A percentile compares a stretch with the other conserved stretches of the same genome.
phyloP scores from a whole-genome alignment of 2,797 vertebrate species.

The Amniataba percoides region DNA sequence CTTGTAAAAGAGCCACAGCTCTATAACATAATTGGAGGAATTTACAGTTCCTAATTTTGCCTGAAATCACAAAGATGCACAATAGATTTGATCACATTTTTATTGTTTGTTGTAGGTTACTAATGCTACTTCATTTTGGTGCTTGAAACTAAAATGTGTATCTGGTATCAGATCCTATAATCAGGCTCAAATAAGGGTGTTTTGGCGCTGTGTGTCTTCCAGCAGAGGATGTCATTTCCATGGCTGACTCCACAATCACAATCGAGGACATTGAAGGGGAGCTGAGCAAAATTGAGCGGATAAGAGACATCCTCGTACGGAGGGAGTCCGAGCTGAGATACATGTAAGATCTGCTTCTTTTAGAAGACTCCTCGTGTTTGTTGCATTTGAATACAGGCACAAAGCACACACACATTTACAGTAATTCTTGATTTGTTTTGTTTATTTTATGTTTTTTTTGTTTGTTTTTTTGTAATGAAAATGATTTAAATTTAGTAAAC shows the following conservation, averaged over 20 bases:
- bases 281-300: constrained; percentile 91
- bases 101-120: not conserved
- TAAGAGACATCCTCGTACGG: constrained; percentile 90
- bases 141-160: not conserved
- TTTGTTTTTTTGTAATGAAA: not conserved
- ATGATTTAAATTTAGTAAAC: not conserved
- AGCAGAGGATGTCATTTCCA: constrained; percentile 87
- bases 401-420: not conserved
- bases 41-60: not conserved
- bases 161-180: not conserved
- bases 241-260: constrained; percentile 91
- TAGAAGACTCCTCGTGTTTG: not conserved
- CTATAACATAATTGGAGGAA: not conserved
- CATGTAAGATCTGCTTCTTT: constrained; percentile 85
- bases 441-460: too few species aligned
- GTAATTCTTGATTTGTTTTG: not conserved
- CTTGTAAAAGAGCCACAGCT: not conserved
- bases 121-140: not conserved
- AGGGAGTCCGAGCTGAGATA: constrained; percentile 93
- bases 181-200: not conserved
- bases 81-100: not conserved
- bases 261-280: constrained; percentile 91
- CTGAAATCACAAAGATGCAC: not conserved
- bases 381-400: not conserved
- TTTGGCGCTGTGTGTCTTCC: constrained; percentile 16